Evolutionary conservation across 2,113 vertebrate genomes (phyloP).

Genomic region (Caloenas nicobarica): DNA sequence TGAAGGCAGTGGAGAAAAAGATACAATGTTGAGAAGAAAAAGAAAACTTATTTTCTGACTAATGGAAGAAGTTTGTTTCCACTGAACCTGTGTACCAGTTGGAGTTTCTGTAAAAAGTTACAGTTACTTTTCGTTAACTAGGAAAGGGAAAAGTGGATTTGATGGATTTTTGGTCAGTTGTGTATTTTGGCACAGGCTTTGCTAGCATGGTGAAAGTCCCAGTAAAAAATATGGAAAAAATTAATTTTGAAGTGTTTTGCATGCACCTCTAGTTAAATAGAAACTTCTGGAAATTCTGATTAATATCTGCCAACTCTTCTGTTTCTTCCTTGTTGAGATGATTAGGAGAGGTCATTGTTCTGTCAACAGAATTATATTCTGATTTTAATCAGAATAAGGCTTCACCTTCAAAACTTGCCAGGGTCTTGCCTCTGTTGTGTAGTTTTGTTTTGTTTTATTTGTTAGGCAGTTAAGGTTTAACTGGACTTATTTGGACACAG

Average conservation of each 20-base stretch:
- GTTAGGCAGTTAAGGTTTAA: constrained; percentile 22
- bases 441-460: constrained; percentile 25
- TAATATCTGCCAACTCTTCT: background rate
- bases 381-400: constrained; percentile 58
- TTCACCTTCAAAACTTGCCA: constrained; percentile 32
- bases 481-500: background rate
- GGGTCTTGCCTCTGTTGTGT: background rate
- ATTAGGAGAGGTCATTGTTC: constrained; percentile 9
- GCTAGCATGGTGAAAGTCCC: background rate
- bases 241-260: background rate
- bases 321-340: constrained; percentile 4
- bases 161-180: background rate
- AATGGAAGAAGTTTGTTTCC: background rate
- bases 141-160: background rate
- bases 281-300: background rate
- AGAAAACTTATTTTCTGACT: background rate
- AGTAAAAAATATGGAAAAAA: background rate
- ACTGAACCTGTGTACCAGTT: background rate
- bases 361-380: constrained; percentile 44
- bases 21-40: background rate
- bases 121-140: background rate
- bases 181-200: background rate
- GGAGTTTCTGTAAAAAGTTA: background rate
- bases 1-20: background rate
- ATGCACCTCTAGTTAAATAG: background rate